Base-by-base conservation (phyloP, 2,888 invertebrate genomes). In the Nymphalis c-album region DNA sequence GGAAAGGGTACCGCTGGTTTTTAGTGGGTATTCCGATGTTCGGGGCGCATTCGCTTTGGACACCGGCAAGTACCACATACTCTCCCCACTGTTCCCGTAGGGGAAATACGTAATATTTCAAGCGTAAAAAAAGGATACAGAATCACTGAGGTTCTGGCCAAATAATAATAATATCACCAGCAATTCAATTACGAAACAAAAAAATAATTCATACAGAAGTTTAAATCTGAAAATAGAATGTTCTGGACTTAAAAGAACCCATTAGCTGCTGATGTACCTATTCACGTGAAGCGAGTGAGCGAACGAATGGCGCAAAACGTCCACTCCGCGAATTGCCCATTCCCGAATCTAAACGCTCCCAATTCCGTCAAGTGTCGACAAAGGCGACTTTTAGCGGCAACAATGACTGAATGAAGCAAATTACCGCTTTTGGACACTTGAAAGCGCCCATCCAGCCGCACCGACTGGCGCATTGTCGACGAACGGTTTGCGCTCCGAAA, bases 331-430 rank as follows among this genome's bases (percentile, higher is more conserved):
- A 88, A 90, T 90, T 88, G 89, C 85, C 89, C 85, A 84, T 86
- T 85, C 82, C 81, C 87, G 82, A 83, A 87, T 89, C 90, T 91
- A 91, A 91, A 91, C 91, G 92, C 83, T 86, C 80, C 90, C 92
- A 92, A 91, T 92, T 85, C 86, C 84, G 85, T 81, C 86, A 87
- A 90, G 89, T 85, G 88, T 80, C 88, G 88, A 91, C 91, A 90
- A 91, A 89, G 83, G 88, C 82, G 90, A 91, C 91, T 91, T 91
- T 91, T 90, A 90, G 86, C 85, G 80, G 81, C 85, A 86, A 90
- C 91, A 90, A 90, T 89, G 88, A 87, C 79, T 82, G 90, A 89
- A 87, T 86, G 89, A 84, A 86, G 88, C 90, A 90, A 92, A 91
- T 91, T 91, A 91, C 88, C 85, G 90, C 88, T 85, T 88, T 90